Evolutionary conservation across 2,113 vertebrate species (phyloP).

Genomic region (Dendropsophus ebraccatus): DNA sequence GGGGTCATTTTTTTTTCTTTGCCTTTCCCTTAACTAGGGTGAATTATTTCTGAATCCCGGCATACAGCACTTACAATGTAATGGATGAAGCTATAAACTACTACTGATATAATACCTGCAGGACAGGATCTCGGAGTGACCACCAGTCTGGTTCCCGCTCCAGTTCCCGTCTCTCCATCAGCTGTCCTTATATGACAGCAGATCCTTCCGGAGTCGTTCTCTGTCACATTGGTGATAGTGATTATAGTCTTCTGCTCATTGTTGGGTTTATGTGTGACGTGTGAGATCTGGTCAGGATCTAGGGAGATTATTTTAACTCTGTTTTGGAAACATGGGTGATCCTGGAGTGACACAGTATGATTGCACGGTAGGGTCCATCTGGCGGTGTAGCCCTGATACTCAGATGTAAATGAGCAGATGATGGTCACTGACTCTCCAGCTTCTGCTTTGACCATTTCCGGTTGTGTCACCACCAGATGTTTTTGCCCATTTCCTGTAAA

Average conservation of each 20-base stretch:
- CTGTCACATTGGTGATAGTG: too few relatives aligned
- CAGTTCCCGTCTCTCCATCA: not conserved
- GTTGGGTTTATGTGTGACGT: too few relatives aligned
- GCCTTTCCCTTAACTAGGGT: too few relatives aligned
- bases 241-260: not conserved
- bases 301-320: too few relatives aligned
- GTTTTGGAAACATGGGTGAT: not conserved
- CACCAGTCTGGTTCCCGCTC: constrained; percentile 32
- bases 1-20: too few relatives aligned
- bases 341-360: not conserved
- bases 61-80: too few relatives aligned
- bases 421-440: constrained; percentile 24
- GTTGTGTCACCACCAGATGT: constrained; percentile 21
- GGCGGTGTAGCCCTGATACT: not conserved
- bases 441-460: not conserved
- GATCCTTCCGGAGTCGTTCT: constrained; percentile 28
- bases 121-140: not conserved
- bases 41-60: too few relatives aligned
- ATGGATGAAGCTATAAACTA: not conserved
- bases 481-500: not conserved
- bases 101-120: not conserved
- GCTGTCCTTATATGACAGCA: not conserved
- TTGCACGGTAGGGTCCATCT: constrained; percentile 23
- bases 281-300: not conserved
- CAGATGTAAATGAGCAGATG: constrained; percentile 1